These are phyloP conservation scores for Lottia scabra DNA, from an alignment of 2,888 invertebrate species.

Conservation along the genomic window DNA sequence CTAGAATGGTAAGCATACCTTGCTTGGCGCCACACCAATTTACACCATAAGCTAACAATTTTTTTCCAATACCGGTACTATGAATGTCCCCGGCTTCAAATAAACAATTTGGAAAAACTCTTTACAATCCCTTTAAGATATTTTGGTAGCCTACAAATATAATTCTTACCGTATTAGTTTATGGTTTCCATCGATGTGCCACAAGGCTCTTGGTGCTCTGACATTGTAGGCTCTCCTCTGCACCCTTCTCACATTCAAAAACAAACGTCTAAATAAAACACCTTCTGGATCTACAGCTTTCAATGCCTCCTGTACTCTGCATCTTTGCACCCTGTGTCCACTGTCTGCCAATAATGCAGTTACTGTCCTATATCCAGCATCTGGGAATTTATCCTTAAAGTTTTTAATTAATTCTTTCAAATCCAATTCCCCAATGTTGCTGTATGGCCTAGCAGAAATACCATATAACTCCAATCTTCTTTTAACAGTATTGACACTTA, in stretches of 20 bases:
- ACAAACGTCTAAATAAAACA: slow-evolving; percentile 13
- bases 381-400: background rate
- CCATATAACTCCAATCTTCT: background rate
- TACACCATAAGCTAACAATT: too few species aligned
- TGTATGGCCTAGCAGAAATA: background rate
- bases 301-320: background rate
- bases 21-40: too few species aligned
- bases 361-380: background rate
- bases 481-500: background rate
- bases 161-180: slow-evolving; percentile 13
- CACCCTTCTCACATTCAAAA: slow-evolving; percentile 13
- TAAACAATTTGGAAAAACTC: too few species aligned
- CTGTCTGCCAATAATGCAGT: background rate
- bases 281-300: slow-evolving; percentile 20
- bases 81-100: too few species aligned
- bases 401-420: background rate
- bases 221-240: slow-evolving; percentile 22
- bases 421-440: background rate
- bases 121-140: too few species aligned
- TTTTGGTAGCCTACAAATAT: background rate
- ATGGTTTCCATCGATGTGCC: slow-evolving; percentile 25
- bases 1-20: too few species aligned
- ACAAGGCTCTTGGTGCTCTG: slow-evolving; percentile 22
- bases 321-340: background rate
- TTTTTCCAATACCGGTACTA: too few species aligned